These are phyloP conservation scores for Drosophila busckii DNA, from an alignment of 1,140 invertebrate genomes.

Conservation along the genomic window DNA sequence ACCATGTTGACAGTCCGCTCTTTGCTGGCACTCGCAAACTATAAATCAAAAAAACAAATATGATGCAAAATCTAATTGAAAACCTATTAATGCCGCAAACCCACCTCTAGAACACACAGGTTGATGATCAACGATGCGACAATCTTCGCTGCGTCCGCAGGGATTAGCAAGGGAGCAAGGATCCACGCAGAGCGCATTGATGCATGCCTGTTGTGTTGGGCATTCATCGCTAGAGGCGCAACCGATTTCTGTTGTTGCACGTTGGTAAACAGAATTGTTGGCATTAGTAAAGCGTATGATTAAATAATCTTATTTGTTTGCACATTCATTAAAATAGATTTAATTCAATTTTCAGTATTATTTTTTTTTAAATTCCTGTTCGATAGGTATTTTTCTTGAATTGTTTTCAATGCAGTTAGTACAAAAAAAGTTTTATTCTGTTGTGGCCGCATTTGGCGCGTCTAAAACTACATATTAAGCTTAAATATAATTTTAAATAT, in stretches of 20 bases:
- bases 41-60: conserved; percentile 30
- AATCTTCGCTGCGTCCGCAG: conserved; percentile 83
- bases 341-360: conserved; percentile 47
- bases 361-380: conserved; percentile 34
- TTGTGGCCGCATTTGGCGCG: conserved; percentile 18
- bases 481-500: conserved; percentile 16
- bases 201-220: conserved; percentile 86
- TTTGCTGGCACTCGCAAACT: conserved; percentile 85
- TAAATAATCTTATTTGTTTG: conserved; percentile 22
- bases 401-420: conserved; percentile 68
- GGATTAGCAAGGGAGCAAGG: conserved; percentile 85
- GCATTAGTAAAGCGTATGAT: conserved; percentile 46
- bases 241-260: conserved; percentile 81
- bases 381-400: conserved; percentile 29
- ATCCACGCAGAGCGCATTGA: conserved; percentile 87
- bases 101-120: conserved; percentile 88
- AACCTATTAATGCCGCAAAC: not conserved
- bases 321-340: conserved; percentile 38
- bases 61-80: not conserved
- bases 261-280: conserved; percentile 47
- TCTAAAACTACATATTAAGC: conserved; percentile 38
- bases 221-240: conserved; percentile 86
- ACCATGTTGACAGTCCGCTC: conserved; percentile 82
- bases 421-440: conserved; percentile 14
- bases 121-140: conserved; percentile 87